Evolutionary conservation across 2,797 vertebrate genomes (phyloP).

Genomic region (Propithecus deckenii): DNA sequence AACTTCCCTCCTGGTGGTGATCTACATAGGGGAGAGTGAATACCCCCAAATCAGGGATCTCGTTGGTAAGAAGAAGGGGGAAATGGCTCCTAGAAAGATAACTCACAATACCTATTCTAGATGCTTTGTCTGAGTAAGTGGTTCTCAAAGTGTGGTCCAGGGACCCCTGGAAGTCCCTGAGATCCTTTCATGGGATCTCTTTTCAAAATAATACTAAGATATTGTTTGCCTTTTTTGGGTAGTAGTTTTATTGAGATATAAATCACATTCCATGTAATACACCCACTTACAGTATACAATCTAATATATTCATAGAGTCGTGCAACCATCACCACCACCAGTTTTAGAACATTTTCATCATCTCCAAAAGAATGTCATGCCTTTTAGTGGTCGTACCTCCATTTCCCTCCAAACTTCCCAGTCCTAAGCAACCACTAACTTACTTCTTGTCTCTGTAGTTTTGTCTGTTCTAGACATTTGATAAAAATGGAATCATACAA

Average conservation of each 20-base stretch:
- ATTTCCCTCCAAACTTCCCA: neutral
- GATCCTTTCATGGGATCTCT: neutral
- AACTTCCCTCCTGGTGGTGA: neutral
- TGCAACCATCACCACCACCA: neutral
- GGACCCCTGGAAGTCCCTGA: neutral
- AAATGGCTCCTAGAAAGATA: neutral
- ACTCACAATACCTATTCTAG: too few relatives aligned
- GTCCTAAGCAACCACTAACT: neutral
- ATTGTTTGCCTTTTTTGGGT: neutral
- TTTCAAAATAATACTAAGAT: neutral
- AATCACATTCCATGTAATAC: neutral
- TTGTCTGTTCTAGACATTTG: neutral
- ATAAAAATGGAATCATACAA: neutral
- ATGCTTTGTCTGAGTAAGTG: neutral
- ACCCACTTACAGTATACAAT: neutral
- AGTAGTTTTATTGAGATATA: neutral
- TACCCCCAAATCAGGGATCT: neutral
- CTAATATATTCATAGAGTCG: neutral
- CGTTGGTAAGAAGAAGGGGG: neutral
- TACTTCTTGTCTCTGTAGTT: neutral
- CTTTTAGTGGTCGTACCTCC: neutral
- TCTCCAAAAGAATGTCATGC: neutral
- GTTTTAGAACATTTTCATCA: neutral
- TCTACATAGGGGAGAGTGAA: neutral
- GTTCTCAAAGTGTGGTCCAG: neutral